Percentiles rank a stretch among this genome's conserved stretches.
These are phyloP conservation scores for Dicranocentrus wangi DNA, from an alignment of 2,888 invertebrate genomes.

Conservation along the genomic window DNA sequence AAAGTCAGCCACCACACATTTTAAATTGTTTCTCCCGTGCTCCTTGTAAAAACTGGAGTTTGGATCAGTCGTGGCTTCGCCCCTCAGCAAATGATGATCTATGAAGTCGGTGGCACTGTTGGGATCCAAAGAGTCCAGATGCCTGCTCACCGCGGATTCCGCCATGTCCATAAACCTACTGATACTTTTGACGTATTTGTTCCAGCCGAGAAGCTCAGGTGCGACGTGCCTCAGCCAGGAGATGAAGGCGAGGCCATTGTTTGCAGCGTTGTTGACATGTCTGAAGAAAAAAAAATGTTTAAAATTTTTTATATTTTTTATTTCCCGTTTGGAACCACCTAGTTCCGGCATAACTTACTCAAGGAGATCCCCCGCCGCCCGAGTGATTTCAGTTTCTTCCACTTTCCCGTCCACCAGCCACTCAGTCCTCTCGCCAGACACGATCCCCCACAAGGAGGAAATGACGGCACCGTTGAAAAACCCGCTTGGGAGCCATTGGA, in stretches of 20 bases:
- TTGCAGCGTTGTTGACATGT: slow-evolving; percentile 25
- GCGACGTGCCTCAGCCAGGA: too few relatives aligned
- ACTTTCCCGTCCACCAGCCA: too few relatives aligned
- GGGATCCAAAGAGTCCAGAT: slow-evolving; percentile 63
- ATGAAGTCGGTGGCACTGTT: slow-evolving; percentile 67
- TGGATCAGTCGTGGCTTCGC: slow-evolving; percentile 31
- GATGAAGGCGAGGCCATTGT: too few relatives aligned
- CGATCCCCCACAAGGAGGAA: slow-evolving; percentile 62
- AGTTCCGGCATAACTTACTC: slow-evolving; percentile 56
- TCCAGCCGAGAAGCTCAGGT: slow-evolving; percentile 17
- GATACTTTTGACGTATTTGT: slow-evolving; percentile 47
- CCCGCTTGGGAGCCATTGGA: slow-evolving; percentile 60
- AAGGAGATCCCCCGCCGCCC: too few relatives aligned
- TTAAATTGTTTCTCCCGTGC: too few relatives aligned
- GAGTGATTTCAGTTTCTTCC: too few relatives aligned
- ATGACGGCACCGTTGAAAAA: slow-evolving; percentile 66
- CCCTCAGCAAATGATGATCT: slow-evolving; percentile 68
- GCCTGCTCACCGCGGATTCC: slow-evolving; percentile 56
- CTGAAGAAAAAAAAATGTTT: slow-evolving; percentile 67
- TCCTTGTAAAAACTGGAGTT: slow-evolving; percentile 60
- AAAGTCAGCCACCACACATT: too few relatives aligned
- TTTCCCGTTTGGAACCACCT: too few relatives aligned
- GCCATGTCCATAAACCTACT: slow-evolving; percentile 55
- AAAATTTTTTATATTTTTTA: too few relatives aligned
- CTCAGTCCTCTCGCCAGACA: slow-evolving; percentile 65